These are phyloP conservation scores for Eudasyphora cyanicolor DNA, from an alignment of 2,888 invertebrate species.

Conservation along the genomic window DNA sequence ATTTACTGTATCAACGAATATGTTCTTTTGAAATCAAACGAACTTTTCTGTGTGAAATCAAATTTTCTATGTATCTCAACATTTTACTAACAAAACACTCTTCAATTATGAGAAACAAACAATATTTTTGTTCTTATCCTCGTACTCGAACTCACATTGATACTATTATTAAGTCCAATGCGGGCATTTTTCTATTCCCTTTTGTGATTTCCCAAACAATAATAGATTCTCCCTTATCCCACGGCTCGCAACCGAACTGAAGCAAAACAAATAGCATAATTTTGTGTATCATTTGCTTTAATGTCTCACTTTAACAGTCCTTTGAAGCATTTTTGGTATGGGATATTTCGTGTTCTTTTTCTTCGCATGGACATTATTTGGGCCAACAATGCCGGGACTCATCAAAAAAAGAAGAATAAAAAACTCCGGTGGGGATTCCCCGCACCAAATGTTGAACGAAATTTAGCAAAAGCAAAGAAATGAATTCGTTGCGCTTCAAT, in stretches of 20 bases:
- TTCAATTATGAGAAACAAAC: too few relatives aligned
- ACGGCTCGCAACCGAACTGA: too few relatives aligned
- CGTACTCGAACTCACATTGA: too few relatives aligned
- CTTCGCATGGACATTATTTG: background rate
- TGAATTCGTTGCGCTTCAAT: constrained; percentile 4
- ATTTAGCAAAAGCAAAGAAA: background rate
- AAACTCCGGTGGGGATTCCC: background rate
- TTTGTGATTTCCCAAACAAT: background rate
- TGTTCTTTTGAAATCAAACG: too few relatives aligned
- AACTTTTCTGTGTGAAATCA: too few relatives aligned
- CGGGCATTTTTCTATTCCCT: background rate
- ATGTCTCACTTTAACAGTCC: constrained; percentile 39
- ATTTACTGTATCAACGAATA: too few relatives aligned
- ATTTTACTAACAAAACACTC: too few relatives aligned
- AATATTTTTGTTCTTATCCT: too few relatives aligned
- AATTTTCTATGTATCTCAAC: too few relatives aligned
- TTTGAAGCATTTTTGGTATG: background rate
- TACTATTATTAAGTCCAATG: too few relatives aligned
- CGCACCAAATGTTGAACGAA: background rate
- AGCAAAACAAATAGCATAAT: constrained; percentile 39
- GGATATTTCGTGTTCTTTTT: background rate
- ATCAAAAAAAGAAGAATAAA: too few relatives aligned
- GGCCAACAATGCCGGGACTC: background rate
- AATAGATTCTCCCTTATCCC: background rate
- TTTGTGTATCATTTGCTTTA: constrained; percentile 48